phyloP scores from a whole-genome alignment of 2,888 invertebrate species.

The Dilophus febrilis region DNA sequence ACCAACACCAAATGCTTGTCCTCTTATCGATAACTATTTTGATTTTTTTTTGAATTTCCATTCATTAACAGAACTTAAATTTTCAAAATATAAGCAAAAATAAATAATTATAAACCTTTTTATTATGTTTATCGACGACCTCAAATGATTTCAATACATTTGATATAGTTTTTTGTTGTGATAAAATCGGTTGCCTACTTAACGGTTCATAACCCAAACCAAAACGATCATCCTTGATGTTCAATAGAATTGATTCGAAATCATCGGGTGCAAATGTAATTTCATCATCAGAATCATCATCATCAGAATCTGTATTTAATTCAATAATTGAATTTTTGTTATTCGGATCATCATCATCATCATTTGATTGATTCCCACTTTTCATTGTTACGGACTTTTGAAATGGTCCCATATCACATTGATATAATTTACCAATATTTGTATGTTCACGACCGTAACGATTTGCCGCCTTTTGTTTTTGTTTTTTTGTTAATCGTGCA shows the following conservation, averaged over 20 bases:
- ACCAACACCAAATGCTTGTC: conserved; percentile 95
- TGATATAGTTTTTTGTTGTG: conserved; percentile 26
- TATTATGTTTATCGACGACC: conserved; percentile 41
- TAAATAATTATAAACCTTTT: conserved; percentile 20
- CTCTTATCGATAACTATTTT: conserved; percentile 49
- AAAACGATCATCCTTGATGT: conserved; percentile 65
- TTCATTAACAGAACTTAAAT: neutral
- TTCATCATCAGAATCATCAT: conserved; percentile 16
- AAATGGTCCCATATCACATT: conserved; percentile 16
- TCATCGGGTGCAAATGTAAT: conserved; percentile 57
- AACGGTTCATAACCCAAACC: conserved; percentile 64
- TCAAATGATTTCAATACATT: conserved; percentile 30
- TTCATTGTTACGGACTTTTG: neutral
- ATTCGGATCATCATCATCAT: neutral
- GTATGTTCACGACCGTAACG: conserved; percentile 22
- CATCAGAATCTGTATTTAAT: conserved; percentile 10
- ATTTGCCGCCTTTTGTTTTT: conserved; percentile 25
- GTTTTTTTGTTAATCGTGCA: conserved; percentile 27
- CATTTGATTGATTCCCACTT: neutral
- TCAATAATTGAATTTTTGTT: too few relatives aligned
- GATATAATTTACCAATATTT: conserved; percentile 15
- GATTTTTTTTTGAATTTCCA: too few relatives aligned
- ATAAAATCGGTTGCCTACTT: conserved; percentile 40
- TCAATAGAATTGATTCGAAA: conserved; percentile 51
- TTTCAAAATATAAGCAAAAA: conserved; percentile 1